Percentiles rank a stretch among this genome's conserved stretches.
Evolutionary conservation across 2,113 vertebrate genomes (phyloP).

Genomic region (Notarius quadriscutis): DNA sequence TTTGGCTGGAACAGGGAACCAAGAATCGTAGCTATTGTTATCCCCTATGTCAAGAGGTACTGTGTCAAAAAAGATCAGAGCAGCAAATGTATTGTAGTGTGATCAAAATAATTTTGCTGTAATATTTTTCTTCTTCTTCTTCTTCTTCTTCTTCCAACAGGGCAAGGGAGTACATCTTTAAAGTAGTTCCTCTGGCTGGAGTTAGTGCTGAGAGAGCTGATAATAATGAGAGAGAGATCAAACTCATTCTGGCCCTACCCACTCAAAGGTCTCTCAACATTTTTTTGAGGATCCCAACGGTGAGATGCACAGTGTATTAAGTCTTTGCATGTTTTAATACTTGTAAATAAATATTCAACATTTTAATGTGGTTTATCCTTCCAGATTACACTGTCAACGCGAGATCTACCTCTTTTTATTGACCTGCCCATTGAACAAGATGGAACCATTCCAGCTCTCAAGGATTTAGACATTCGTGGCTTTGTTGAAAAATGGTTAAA

Average conservation of each 20-base stretch:
- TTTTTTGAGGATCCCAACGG: constrained; percentile 73
- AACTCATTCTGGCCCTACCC: constrained; percentile 67
- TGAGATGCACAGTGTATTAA: constrained; percentile 32
- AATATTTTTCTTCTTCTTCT: not conserved
- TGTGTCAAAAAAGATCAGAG: not conserved
- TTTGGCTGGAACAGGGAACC: constrained; percentile 69
- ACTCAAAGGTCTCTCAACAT: constrained; percentile 71
- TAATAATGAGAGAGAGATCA: constrained; percentile 70
- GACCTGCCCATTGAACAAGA: constrained; percentile 66
- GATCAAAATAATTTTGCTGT: not conserved
- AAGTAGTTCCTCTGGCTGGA: constrained; percentile 55
- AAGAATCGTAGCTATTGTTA: constrained; percentile 61
- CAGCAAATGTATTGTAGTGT: not conserved
- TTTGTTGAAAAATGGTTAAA: constrained; percentile 49
- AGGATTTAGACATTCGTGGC: constrained; percentile 14
- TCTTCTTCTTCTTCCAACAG: constrained; percentile 66
- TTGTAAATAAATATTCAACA: constrained; percentile 5
- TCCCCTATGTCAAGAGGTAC: constrained; percentile 66
- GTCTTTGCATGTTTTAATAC: not conserved
- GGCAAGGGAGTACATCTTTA: constrained; percentile 59
- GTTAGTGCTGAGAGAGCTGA: constrained; percentile 56
- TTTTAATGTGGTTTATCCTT: not conserved
- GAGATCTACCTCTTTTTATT: constrained; percentile 68
- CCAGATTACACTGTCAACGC: constrained; percentile 71
- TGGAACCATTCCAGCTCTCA: constrained; percentile 29